phyloP scores from a whole-genome alignment of 2,113 vertebrate species.

The Poeciliopsis turrubarensis region DNA sequence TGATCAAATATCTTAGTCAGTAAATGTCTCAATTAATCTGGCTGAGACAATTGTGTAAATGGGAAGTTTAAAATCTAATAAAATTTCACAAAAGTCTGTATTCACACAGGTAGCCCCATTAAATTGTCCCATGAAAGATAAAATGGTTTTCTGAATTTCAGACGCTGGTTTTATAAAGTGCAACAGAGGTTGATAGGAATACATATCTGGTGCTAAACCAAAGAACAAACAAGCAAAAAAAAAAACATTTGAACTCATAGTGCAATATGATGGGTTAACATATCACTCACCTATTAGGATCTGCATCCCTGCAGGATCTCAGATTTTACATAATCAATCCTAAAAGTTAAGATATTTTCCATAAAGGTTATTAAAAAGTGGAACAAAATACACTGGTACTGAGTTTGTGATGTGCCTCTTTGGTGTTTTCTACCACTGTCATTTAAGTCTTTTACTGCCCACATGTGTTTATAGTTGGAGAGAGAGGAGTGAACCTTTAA shows the following conservation, averaged over 20 bases:
- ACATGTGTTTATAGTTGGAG: neutral
- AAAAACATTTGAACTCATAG: neutral
- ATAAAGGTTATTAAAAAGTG: neutral
- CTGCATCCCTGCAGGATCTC: neutral
- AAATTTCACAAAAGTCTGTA: neutral
- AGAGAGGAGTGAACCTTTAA: neutral
- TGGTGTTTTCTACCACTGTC: neutral
- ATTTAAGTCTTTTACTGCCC: neutral
- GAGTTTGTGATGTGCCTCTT: neutral
- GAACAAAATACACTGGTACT: neutral
- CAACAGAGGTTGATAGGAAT: neutral
- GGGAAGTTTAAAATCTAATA: neutral
- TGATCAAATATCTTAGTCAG: conserved; percentile 52
- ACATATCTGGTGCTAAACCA: neutral
- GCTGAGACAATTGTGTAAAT: conserved; percentile 16
- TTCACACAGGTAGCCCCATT: neutral
- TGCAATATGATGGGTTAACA: neutral
- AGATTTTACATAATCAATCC: neutral
- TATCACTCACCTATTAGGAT: neutral
- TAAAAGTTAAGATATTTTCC: neutral
- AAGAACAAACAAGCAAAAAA: neutral
- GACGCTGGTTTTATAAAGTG: neutral
- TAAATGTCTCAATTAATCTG: conserved; percentile 41
- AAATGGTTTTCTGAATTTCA: neutral
- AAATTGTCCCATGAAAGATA: neutral